These are phyloP conservation scores for Digitonthophagus gazella DNA, from an alignment of 2,888 invertebrate species.

Conservation along the genomic window DNA sequence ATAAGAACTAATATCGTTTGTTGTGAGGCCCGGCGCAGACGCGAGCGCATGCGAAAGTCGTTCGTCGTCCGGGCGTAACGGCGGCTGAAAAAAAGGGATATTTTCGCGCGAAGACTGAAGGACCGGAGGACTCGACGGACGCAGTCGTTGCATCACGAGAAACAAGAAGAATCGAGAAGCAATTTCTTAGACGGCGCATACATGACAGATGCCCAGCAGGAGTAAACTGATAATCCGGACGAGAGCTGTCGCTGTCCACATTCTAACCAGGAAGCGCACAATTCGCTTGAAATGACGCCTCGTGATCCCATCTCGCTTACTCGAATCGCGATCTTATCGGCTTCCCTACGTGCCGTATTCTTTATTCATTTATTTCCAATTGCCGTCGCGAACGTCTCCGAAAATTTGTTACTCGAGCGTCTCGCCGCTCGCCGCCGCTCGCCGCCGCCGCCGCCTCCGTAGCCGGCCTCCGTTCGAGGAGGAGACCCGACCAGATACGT, in stretches of 20 bases:
- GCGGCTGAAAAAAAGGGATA: neutral
- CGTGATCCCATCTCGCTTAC: conserved; percentile 29
- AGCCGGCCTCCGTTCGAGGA: too few relatives aligned
- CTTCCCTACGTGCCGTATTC: conserved; percentile 9
- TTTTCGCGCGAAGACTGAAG: neutral
- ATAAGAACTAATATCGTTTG: too few relatives aligned
- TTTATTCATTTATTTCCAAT: conserved; percentile 10
- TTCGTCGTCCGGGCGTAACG: neutral
- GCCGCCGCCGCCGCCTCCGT: neutral
- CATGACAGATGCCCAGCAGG: conserved; percentile 35
- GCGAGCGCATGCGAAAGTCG: too few relatives aligned
- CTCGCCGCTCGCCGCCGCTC: neutral
- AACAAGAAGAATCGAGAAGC: conserved; percentile 18
- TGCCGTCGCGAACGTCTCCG: neutral
- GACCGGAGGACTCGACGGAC: neutral
- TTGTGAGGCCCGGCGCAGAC: too few relatives aligned
- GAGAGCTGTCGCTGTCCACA: conserved; percentile 34
- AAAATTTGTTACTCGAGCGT: neutral
- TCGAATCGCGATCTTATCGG: conserved; percentile 27
- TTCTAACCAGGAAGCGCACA: conserved; percentile 33
- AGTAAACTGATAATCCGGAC: conserved; percentile 32
- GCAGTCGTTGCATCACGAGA: neutral
- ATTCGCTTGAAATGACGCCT: conserved; percentile 31
- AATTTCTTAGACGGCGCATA: conserved; percentile 32
- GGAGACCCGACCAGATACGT: neutral